phyloP scores from a whole-genome alignment of 1,140 invertebrate species.

The Drosophila elegans region DNA sequence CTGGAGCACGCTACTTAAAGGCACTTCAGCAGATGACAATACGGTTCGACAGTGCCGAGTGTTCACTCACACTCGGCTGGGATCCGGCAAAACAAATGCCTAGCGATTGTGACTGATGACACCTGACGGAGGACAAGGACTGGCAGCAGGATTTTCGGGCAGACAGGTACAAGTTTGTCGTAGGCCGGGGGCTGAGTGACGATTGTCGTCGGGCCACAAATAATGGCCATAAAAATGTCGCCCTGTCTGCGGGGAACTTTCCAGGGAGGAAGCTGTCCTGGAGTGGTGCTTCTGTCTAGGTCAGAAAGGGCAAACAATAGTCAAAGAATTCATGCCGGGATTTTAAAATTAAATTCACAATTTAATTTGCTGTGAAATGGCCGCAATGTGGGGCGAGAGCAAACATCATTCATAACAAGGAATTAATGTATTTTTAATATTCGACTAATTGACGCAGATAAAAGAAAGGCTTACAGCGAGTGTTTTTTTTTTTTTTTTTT shows the following conservation, averaged over 20 bases:
- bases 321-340: background rate
- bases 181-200: conserved; percentile 24
- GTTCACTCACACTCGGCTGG: background rate
- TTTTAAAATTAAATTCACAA: conserved; percentile 42
- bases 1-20: conserved; percentile 66
- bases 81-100: conserved; percentile 46
- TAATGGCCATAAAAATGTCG: conserved; percentile 68
- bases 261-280: background rate
- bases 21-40: conserved; percentile 40
- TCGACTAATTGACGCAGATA: conserved; percentile 78
- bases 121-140: conserved; percentile 62
- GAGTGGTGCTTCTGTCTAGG: conserved; percentile 35
- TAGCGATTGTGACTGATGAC: conserved; percentile 69
- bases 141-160: conserved; percentile 34
- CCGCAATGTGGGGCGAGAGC: conserved; percentile 17
- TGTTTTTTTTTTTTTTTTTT: conserved; percentile 27
- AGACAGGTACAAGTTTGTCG: conserved; percentile 39
- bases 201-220: conserved; percentile 64
- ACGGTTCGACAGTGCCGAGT: conserved; percentile 20
- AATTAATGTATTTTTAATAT: conserved; percentile 81
- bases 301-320: conserved; percentile 50
- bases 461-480: conserved; percentile 41
- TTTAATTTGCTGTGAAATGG: conserved; percentile 48
- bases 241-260: conserved; percentile 12
- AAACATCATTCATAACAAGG: conserved; percentile 57